phyloP scores from a whole-genome alignment of 2,888 invertebrate genomes.

The Eumerus sabulonum region DNA sequence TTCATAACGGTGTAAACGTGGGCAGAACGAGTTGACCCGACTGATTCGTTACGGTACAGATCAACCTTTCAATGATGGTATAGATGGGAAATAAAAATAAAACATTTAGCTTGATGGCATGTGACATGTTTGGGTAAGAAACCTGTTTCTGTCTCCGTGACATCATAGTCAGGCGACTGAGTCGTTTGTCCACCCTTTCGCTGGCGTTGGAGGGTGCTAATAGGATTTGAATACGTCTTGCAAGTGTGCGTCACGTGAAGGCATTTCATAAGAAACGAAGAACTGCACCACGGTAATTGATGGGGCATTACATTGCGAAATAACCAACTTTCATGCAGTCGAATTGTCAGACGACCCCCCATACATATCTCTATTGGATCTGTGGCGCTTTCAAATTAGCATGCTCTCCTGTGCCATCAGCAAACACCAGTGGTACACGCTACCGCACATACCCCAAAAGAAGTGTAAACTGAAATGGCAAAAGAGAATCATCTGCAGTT shows the following conservation, averaged over 20 bases:
- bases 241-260: slow-evolving; percentile 3
- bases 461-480: slow-evolving; percentile 59
- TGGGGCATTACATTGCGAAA: too few species aligned
- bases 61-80: not conserved
- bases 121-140: not conserved
- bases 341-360: slow-evolving; percentile 53
- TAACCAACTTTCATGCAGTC: slow-evolving; percentile 39
- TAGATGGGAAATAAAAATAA: slow-evolving; percentile 43
- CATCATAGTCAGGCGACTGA: too few species aligned
- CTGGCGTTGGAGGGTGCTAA: slow-evolving; percentile 1
- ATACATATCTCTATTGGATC: slow-evolving; percentile 21
- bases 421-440: slow-evolving; percentile 30
- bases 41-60: not conserved
- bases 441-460: slow-evolving; percentile 57
- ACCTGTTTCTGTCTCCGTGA: too few species aligned
- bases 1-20: slow-evolving; percentile 59
- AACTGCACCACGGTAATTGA: not conserved
- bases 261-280: slow-evolving; percentile 4
- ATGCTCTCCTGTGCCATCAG: slow-evolving; percentile 34
- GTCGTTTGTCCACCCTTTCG: too few species aligned
- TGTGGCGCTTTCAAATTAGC: slow-evolving; percentile 58
- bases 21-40: slow-evolving; percentile 47
- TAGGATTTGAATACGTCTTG: slow-evolving; percentile 36
- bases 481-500: slow-evolving; percentile 34
- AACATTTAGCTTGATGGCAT: slow-evolving; percentile 46